phyloP scores from a whole-genome alignment of 2,888 invertebrate genomes.

The Drosophila aldrichi region DNA sequence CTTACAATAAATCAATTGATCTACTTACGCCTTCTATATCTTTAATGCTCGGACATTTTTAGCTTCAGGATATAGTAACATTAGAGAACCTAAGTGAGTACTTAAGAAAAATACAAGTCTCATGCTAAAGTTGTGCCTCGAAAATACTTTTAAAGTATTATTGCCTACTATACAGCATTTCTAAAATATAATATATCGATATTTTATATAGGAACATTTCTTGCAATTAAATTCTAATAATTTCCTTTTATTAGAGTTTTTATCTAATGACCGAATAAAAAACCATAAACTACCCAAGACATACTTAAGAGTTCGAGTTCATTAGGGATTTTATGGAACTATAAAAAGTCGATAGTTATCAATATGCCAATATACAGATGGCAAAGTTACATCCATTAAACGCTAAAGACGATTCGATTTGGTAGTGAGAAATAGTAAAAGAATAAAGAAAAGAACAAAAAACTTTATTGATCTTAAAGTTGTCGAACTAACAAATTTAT shows the following conservation, averaged over 20 bases:
- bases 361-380: conserved; percentile 3
- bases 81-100: not conserved
- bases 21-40: not conserved
- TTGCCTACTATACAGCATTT: too few species aligned
- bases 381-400: not conserved
- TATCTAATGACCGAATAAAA: not conserved
- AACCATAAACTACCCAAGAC: not conserved
- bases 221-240: not conserved
- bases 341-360: not conserved
- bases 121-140: too few species aligned
- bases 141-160: too few species aligned
- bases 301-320: not conserved
- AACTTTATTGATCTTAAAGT: conserved; percentile 6
- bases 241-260: not conserved
- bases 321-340: conserved; percentile 15
- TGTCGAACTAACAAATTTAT: conserved; percentile 29
- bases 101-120: not conserved
- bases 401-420: conserved; percentile 2
- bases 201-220: not conserved
- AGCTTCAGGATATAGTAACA: not conserved
- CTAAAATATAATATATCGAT: not conserved
- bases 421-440: conserved; percentile 16
- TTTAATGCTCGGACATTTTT: not conserved
- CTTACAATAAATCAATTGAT: too few species aligned
- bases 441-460: conserved; percentile 5